Conservation (phyloP, 2,113 vertebrate genomes). For the Sceloporus undulatus region DNA sequence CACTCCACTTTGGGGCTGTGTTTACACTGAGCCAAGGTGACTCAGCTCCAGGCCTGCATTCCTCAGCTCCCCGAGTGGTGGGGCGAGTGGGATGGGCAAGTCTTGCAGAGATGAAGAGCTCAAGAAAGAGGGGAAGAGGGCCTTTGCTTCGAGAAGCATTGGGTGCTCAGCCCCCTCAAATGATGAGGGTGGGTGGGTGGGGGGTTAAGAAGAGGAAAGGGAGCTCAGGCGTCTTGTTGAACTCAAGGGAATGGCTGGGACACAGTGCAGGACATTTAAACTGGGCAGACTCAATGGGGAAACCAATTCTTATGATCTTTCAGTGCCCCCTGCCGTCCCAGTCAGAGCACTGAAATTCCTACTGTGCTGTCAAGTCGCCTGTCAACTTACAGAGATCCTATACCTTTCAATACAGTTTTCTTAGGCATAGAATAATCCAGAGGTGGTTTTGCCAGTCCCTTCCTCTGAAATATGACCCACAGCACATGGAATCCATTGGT, state of each 20-base stretch:
- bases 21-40: conserved; percentile 44
- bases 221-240: neutral
- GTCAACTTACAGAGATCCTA: no score
- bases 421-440: no score
- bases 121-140: neutral
- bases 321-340: conserved; percentile 13
- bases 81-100: neutral
- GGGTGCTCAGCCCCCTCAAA: neutral
- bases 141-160: neutral
- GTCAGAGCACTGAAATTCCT: neutral
- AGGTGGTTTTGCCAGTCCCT: no score
- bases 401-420: no score
- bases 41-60: conserved; percentile 45
- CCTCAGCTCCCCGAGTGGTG: conserved; percentile 5
- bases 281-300: neutral
- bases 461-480: no score
- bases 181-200: neutral
- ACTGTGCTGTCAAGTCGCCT: neutral
- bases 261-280: neutral
- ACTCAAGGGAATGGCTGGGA: neutral
- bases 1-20: conserved; percentile 41
- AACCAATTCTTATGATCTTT: neutral
- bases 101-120: neutral
- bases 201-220: neutral
- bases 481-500: no score